Conservation (phyloP, 2,113 vertebrate species). For the Meriones unguiculatus region DNA sequence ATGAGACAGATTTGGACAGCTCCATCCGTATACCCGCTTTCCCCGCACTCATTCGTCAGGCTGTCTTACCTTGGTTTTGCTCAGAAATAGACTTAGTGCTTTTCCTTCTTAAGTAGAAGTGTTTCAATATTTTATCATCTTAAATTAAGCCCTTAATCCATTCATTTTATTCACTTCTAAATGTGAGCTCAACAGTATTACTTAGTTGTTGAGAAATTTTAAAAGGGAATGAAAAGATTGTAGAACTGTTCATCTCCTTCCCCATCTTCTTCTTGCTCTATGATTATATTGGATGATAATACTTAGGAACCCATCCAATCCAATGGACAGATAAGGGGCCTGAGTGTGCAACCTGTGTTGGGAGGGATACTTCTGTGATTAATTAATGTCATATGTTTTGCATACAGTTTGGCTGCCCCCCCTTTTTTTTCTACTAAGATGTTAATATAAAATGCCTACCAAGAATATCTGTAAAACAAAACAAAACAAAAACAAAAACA, state of each 20-base stretch:
- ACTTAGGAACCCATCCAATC: not conserved
- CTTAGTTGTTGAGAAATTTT: not conserved
- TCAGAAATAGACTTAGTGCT: not conserved
- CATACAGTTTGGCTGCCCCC: not conserved
- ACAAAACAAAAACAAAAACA: not conserved
- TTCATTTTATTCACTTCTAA: constrained; percentile 34
- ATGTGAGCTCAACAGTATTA: not conserved
- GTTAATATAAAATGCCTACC: not conserved
- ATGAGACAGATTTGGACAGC: not conserved
- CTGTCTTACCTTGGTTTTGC: not conserved
- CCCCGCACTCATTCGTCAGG: not conserved
- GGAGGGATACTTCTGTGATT: not conserved
- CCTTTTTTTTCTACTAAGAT: not conserved
- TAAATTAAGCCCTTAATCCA: constrained; percentile 19
- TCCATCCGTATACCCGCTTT: not conserved
- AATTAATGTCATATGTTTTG: not conserved
- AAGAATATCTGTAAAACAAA: not conserved
- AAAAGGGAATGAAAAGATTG: not conserved
- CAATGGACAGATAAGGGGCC: not conserved
- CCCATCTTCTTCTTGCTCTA: not conserved
- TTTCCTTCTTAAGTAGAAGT: constrained; percentile 27
- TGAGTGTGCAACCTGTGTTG: not conserved
- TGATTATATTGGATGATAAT: not conserved
- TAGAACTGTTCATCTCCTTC: not conserved
- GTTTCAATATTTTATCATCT: constrained; percentile 55